phyloP scores from a whole-genome alignment of 2,888 invertebrate genomes.

The Ethmia dodecea region DNA sequence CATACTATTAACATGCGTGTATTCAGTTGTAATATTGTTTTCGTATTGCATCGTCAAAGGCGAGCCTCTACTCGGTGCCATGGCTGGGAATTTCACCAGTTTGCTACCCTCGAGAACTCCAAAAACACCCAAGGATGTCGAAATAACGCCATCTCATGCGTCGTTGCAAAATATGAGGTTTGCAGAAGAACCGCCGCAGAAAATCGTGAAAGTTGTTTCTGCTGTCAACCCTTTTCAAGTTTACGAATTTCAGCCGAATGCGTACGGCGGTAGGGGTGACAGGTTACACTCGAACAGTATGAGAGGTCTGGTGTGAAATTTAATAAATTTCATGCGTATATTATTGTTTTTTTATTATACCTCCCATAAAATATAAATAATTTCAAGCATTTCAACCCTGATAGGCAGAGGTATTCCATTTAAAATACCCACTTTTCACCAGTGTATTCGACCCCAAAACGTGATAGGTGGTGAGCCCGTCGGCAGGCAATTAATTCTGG shows the following conservation, averaged over 20 bases:
- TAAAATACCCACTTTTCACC: too few relatives aligned
- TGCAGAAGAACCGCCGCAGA: conserved; percentile 52
- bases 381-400: too few relatives aligned
- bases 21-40: conserved; percentile 42
- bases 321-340: too few relatives aligned
- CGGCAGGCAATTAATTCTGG: too few relatives aligned
- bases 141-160: conserved; percentile 24
- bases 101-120: conserved; percentile 26
- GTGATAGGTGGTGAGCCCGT: too few relatives aligned
- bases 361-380: too few relatives aligned
- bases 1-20: conserved; percentile 30
- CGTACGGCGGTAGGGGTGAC: conserved; percentile 21
- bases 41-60: conserved; percentile 53
- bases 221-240: conserved; percentile 50
- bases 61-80: conserved; percentile 40
- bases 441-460: too few relatives aligned
- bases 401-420: too few relatives aligned
- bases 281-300: conserved; percentile 17
- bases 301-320: too few relatives aligned
- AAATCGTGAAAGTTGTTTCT: conserved; percentile 53
- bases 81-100: conserved; percentile 27
- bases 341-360: too few relatives aligned
- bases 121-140: conserved; percentile 14
- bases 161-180: conserved; percentile 47
- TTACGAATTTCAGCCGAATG: conserved; percentile 41